Conservation (phyloP, 2,888 invertebrate genomes). For the Aspidapion aeneum region DNA sequence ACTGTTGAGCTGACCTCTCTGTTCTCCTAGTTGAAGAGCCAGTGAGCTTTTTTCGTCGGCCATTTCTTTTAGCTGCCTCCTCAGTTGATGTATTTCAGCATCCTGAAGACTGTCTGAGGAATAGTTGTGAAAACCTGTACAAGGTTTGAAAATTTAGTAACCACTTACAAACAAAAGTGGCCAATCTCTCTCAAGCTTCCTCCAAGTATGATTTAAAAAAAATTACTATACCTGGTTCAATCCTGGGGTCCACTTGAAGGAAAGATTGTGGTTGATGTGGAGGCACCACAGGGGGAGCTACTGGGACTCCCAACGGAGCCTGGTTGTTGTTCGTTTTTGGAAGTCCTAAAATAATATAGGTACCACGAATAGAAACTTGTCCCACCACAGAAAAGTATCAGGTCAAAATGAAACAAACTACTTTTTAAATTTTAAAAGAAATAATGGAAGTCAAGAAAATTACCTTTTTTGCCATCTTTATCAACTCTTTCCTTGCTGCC, state of each 20-base stretch:
- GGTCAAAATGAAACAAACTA: too few species aligned
- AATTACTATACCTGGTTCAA: background rate
- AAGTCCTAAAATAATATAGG: background rate
- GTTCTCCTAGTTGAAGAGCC: constrained; percentile 62
- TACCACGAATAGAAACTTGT: too few species aligned
- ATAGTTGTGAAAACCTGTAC: constrained; percentile 9
- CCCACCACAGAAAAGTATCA: too few species aligned
- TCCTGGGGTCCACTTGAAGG: background rate
- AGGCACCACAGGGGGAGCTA: background rate
- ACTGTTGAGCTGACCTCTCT: constrained; percentile 63
- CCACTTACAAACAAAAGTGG: background rate
- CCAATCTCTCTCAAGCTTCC: too few species aligned
- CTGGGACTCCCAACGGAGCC: background rate
- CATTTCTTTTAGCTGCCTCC: constrained; percentile 60
- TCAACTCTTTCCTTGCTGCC: constrained; percentile 43
- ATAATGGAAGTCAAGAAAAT: too few species aligned
- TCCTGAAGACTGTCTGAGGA: constrained; percentile 45
- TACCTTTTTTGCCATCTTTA: constrained; percentile 41
- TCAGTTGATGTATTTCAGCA: constrained; percentile 63
- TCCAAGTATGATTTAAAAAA: too few species aligned
- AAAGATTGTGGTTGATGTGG: too few species aligned
- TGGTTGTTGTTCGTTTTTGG: background rate
- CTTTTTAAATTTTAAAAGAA: too few species aligned
- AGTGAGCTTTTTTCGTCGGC: constrained; percentile 62
- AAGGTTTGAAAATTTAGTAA: background rate